A percentile compares a stretch with the other conserved stretches of the same genome.
Conservation (phyloP, 2,888 invertebrate genomes). For the Eulithis prunata region DNA sequence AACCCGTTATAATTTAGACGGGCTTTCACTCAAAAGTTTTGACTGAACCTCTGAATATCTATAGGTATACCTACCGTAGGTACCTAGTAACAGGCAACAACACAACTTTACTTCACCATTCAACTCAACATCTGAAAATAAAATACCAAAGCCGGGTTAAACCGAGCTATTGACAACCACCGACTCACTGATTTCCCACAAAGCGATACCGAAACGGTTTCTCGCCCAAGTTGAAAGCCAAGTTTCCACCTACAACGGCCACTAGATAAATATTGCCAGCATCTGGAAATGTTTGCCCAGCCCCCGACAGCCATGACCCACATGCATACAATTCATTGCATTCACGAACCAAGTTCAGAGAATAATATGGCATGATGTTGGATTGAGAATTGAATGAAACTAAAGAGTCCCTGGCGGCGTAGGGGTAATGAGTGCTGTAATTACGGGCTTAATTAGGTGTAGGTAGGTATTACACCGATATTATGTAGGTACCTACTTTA, state of each 20-base stretch:
- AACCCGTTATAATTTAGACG: no score
- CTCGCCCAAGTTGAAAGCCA: background rate
- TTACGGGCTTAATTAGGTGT: background rate
- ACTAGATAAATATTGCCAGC: conserved; percentile 6
- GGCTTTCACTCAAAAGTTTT: no score
- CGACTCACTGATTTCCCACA: no score
- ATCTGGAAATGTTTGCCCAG: conserved; percentile 13
- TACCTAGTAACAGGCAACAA: no score
- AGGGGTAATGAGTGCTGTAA: background rate
- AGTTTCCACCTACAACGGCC: background rate
- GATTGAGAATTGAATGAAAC: background rate
- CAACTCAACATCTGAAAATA: no score
- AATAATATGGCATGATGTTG: background rate
- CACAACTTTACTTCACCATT: no score
- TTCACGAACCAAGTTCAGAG: conserved; percentile 9
- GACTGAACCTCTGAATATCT: no score
- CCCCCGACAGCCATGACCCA: conserved; percentile 16
- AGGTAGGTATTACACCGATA: no score
- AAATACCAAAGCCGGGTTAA: no score
- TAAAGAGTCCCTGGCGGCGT: background rate
- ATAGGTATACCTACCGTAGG: no score
- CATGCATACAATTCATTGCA: conserved; percentile 21
- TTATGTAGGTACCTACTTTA: background rate
- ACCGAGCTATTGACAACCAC: no score
- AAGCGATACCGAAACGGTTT: conserved; percentile 1